Conservation (phyloP, 1,140 invertebrate genomes). For the Drosophila lowei region DNA sequence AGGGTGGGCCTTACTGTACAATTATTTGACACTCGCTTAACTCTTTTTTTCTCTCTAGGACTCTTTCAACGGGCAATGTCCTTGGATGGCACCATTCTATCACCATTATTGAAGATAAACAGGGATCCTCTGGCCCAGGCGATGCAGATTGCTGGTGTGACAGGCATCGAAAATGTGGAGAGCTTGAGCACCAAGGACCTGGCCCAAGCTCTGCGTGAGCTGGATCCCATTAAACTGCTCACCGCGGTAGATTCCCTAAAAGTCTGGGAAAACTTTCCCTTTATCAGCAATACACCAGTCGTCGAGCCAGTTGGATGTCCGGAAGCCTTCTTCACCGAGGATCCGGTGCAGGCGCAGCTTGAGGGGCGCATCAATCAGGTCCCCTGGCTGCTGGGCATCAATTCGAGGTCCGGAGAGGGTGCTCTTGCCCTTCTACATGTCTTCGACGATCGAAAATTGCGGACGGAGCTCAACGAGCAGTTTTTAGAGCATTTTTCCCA, state of each 20-base stretch:
- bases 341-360: conserved; percentile 61
- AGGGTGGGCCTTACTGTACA: conserved; percentile 61
- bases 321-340: conserved; percentile 77
- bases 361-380: conserved; percentile 70
- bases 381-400: conserved; percentile 81
- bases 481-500: conserved; percentile 33
- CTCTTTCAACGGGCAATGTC: conserved; percentile 85
- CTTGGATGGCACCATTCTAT: conserved; percentile 85
- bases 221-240: conserved; percentile 62
- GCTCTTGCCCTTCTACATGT: conserved; percentile 27
- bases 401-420: conserved; percentile 68
- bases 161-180: conserved; percentile 38
- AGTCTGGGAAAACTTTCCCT: conserved; percentile 69
- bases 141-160: conserved; percentile 37
- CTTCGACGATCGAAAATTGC: neutral
- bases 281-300: conserved; percentile 70
- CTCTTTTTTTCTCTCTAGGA: conserved; percentile 6
- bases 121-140: conserved; percentile 83
- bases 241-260: conserved; percentile 62
- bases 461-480: conserved; percentile 42
- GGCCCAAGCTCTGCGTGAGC: conserved; percentile 73
- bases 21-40: conserved; percentile 38
- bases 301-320: conserved; percentile 61
- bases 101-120: conserved; percentile 83
- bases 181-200: conserved; percentile 36